phyloP scores from a whole-genome alignment of 2,113 vertebrate genomes.

The cat (Felis catus) region DNA sequence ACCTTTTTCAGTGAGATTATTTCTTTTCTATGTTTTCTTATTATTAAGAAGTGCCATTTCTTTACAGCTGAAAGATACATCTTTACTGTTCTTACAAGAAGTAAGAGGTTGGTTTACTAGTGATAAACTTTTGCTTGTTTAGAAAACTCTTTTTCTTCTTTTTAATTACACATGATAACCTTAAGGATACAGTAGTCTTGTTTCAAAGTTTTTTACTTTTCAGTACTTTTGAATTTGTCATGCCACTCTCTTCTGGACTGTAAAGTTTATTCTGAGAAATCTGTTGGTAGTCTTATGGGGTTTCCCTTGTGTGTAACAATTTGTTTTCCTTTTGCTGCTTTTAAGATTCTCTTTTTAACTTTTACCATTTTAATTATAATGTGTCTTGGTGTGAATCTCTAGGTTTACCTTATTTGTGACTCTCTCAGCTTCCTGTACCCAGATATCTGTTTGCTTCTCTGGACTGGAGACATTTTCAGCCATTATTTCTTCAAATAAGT shows the following conservation, averaged over 20 bases:
- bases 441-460: neutral
- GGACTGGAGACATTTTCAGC: neutral
- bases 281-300: neutral
- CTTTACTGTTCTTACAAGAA: neutral
- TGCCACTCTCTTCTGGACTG: neutral
- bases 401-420: neutral
- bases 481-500: neutral
- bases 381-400: neutral
- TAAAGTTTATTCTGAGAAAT: neutral
- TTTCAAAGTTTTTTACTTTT: neutral
- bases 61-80: neutral
- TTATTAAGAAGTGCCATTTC: neutral
- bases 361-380: neutral
- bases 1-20: neutral
- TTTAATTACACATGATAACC: neutral
- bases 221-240: neutral
- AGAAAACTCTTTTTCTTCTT: neutral
- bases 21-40: neutral
- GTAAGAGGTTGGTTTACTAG: neutral
- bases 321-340: neutral
- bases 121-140: neutral
- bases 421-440: neutral
- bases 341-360: neutral
- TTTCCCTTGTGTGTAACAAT: neutral
- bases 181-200: neutral